Conservation (phyloP, 2,888 invertebrate species). For the Tricholauxania praeusta region DNA sequence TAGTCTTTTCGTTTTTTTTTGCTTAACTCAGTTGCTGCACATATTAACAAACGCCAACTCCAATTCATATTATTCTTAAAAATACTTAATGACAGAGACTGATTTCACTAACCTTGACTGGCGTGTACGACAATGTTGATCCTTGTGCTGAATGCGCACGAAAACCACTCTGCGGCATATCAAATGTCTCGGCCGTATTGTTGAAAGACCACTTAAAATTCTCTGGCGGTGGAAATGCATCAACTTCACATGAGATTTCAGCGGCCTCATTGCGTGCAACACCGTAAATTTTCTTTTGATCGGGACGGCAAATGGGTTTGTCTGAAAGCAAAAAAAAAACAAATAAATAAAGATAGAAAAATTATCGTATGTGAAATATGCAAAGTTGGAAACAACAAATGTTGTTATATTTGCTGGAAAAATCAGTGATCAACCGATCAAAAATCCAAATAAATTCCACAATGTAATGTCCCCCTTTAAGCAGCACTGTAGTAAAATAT, state of each 20-base stretch:
- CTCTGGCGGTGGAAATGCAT: constrained; percentile 85
- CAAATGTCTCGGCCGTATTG: constrained; percentile 85
- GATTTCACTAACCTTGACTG: constrained; percentile 69
- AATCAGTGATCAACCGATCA: no score
- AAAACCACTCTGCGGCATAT: constrained; percentile 79
- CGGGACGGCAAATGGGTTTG: constrained; percentile 83
- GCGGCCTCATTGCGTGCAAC: constrained; percentile 86
- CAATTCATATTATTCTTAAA: no score
- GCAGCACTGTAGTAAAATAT: no score
- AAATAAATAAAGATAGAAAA: constrained; percentile 6
- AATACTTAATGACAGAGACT: not conserved
- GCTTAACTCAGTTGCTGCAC: no score
- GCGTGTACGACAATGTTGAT: constrained; percentile 81
- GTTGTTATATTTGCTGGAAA: no score
- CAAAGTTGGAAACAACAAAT: not conserved
- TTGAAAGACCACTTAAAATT: constrained; percentile 91
- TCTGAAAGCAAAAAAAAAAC: constrained; percentile 71
- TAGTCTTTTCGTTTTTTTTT: no score
- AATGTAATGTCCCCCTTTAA: no score
- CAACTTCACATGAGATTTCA: constrained; percentile 84
- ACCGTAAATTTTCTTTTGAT: constrained; percentile 83
- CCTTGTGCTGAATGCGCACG: constrained; percentile 70
- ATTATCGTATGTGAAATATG: constrained; percentile 21
- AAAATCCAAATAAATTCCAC: no score
- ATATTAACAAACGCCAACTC: no score